Base-by-base conservation (phyloP, 2,797 vertebrate genomes). In the Sebastes steindachneri region DNA sequence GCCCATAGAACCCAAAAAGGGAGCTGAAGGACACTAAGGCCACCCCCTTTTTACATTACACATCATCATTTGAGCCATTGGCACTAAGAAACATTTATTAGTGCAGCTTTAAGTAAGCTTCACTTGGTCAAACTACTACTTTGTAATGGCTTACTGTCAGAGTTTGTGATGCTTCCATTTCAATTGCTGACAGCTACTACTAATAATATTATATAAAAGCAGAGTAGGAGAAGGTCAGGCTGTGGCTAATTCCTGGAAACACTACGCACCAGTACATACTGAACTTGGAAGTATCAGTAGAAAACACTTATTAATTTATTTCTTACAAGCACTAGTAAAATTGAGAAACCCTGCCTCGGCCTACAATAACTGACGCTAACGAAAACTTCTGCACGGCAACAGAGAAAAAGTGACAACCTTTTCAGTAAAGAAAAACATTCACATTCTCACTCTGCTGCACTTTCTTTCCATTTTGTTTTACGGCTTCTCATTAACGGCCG, bases 231-330 rank as follows among this genome's bases (percentile, higher is more conserved):
- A 72, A 51, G 60, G 45, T 48, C 17, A 19, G 51, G 68, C 19
- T 65, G 48, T 57, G 73, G 68, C 6, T 75, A 45, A 23, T 88
- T 88, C 79, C 65, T 81, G 45, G 37, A 76, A 80, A 33, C 6
- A 25, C 10, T 6, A 31, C 21, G 41, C 26, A 35, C 19, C 17
- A 28, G 55, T 7, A 55, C 62, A 37, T 45, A 60, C 33, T 2
- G 5, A 37, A 31, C 37, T 51, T 51, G 10, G 55, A 66, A 26
- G 17, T 3, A 9, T 4, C 31, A 51, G 68, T 29, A 31, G 60
- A 58, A 86, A 83, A 75, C 67, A 77, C 63, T n/a, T 26, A 19
- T 45, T n/a, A 9, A 59, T 57, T 48, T 8, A 67, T 69, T 73
- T 75, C 45, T 67, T 77, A 78, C 60, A 70, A 77, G 68, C 67